Percentiles rank a stretch among this genome's conserved stretches.
phyloP scores from a whole-genome alignment of 2,888 invertebrate species.

The Idaea straminata region DNA sequence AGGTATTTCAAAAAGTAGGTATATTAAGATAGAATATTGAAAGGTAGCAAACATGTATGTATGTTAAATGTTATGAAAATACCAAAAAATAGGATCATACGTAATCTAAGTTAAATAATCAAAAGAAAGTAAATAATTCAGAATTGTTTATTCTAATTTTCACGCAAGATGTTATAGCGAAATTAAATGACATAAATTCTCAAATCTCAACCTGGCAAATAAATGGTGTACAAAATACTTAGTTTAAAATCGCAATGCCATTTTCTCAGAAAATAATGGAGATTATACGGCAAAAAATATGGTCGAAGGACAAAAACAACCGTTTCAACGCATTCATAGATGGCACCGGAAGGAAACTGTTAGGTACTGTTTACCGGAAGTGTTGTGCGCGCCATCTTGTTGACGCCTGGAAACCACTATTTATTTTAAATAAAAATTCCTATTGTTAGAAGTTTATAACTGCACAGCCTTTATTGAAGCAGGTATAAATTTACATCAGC shows the following conservation, averaged over 20 bases:
- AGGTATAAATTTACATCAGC: constrained; percentile 9
- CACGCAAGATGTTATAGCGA: constrained; percentile 33
- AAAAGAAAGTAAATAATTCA: constrained; percentile 30
- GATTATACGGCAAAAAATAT: too few species aligned
- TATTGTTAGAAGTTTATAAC: not conserved
- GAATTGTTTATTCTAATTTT: constrained; percentile 45
- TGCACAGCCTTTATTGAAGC: constrained; percentile 5
- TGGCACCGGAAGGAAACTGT: not conserved
- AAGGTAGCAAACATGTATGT: too few species aligned
- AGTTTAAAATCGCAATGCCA: constrained; percentile 4
- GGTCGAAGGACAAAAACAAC: not conserved
- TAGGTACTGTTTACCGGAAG: not conserved
- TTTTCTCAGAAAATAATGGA: not conserved
- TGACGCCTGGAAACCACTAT: not conserved
- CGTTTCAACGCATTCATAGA: not conserved
- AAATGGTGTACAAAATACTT: constrained; percentile 11
- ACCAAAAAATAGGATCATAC: not conserved
- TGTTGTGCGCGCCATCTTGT: not conserved
- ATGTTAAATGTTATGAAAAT: not conserved
- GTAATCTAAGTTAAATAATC: not conserved
- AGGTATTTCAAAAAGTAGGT: too few species aligned
- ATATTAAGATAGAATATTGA: too few species aligned
- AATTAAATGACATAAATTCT: constrained; percentile 18
- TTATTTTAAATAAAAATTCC: not conserved
- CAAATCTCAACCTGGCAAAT: constrained; percentile 1